These are phyloP conservation scores for Allygus modestus DNA, from an alignment of 2,888 invertebrate species.

Conservation along the genomic window DNA sequence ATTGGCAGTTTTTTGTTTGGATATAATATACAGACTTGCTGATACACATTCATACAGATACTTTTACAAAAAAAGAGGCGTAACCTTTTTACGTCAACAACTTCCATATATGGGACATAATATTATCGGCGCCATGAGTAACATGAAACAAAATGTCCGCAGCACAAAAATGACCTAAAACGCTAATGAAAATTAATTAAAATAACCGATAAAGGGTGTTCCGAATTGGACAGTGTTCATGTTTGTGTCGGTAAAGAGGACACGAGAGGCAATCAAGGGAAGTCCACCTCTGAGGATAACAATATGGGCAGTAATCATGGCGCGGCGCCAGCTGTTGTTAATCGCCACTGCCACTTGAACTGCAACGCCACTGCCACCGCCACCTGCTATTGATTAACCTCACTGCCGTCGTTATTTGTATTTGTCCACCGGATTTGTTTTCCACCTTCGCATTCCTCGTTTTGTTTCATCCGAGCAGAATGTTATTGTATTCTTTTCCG, in stretches of 20 bases:
- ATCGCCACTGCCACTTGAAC: constrained; percentile 48
- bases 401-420: constrained; percentile 28
- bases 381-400: constrained; percentile 48
- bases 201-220: too few relatives aligned
- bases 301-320: constrained; percentile 15
- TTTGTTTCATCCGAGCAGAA: background rate
- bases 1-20: too few relatives aligned
- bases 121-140: too few relatives aligned
- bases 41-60: too few relatives aligned
- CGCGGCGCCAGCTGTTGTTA: constrained; percentile 27
- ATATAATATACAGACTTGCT: too few relatives aligned
- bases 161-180: too few relatives aligned
- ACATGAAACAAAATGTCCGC: too few relatives aligned
- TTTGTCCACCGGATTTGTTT: constrained; percentile 34
- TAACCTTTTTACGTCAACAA: too few relatives aligned
- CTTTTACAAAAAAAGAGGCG: too few relatives aligned
- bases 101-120: too few relatives aligned
- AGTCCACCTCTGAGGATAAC: background rate
- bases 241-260: background rate
- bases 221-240: too few relatives aligned
- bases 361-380: constrained; percentile 18
- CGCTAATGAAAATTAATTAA: too few relatives aligned
- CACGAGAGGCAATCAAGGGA: constrained; percentile 3
- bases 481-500: background rate
- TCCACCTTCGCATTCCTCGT: background rate